Evolutionary conservation across 2,888 invertebrate species (phyloP), one percentile per base, ranked within the genome.

Genomic region (Caenorhabditis panamensis): DNA sequence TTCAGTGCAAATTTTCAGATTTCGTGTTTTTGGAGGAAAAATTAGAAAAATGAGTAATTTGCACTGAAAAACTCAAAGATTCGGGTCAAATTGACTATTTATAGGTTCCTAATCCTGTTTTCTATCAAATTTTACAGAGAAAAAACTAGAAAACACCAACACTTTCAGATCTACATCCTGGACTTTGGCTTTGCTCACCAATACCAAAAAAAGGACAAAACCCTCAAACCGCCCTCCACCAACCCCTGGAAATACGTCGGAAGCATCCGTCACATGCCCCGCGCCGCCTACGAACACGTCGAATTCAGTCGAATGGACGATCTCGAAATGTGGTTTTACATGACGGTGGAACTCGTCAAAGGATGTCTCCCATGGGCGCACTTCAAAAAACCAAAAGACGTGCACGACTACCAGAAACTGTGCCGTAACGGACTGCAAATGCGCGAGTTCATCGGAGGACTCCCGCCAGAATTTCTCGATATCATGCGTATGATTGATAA

Each of bases 301-400:
- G 85, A 85, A 44, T 67, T 85, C 59, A 77, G 77, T 54, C 80
- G 85, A 51, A 72, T 82, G 71, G 85, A 85, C 49, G 85, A 85
- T 47, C 53, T 85, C 24, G 85, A 85, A 71, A 83, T 83, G 83
- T 85, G 85, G 85, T 81, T 81, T 61, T 85, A 85, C 66, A 77
- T 83, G 83, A 79, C 69, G 26, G 83, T 85, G 22, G 85, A 85
- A 41, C 58, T 85, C 37, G 59, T 83, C 62, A 85, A 83, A 41
- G 85, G 85, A 26, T 79, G 82, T 44, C 77, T 85, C 18, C 85
- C 85, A 9, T 85, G 85, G 85, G 85, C 82, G 5, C 79, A 83
- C 66, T 66, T 77, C 37, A 73, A 80, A 79, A 76, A 79, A 28
- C 67, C 83, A 16, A 85, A 85, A 68, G 73, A 82, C 13, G 82